These are phyloP conservation scores for Cataglyphis rosenhaueri DNA, from an alignment of 2,888 invertebrate species.

Conservation along the genomic window DNA sequence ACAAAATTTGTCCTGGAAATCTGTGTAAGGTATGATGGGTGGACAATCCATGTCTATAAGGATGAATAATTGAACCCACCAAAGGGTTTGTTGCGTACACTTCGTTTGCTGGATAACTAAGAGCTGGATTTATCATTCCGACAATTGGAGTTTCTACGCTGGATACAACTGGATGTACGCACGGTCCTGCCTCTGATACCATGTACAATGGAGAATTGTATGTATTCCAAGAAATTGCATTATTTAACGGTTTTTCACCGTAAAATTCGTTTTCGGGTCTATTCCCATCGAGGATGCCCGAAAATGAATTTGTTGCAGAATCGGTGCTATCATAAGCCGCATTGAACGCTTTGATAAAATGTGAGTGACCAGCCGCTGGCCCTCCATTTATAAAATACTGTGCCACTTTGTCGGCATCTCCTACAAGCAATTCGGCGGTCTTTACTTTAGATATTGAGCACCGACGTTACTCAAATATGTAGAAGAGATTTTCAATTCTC, in stretches of 20 bases:
- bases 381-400: constrained; percentile 79
- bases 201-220: constrained; percentile 12
- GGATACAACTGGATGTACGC: background rate
- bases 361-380: constrained; percentile 66
- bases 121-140: background rate
- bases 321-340: constrained; percentile 25
- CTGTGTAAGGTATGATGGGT: constrained; percentile 25
- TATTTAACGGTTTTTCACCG: background rate
- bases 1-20: constrained; percentile 19
- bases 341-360: constrained; percentile 57
- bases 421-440: constrained; percentile 61
- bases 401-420: constrained; percentile 76
- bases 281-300: constrained; percentile 10
- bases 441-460: background rate
- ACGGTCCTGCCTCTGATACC: background rate
- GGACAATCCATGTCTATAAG: constrained; percentile 30
- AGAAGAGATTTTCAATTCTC: background rate
- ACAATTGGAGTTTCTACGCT: background rate
- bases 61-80: constrained; percentile 53
- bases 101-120: background rate
- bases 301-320: constrained; percentile 27
- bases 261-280: constrained; percentile 27
- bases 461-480: background rate
- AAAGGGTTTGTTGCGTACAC: constrained; percentile 7
- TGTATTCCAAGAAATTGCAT: constrained; percentile 18